A percentile compares a stretch with the other conserved stretches of the same genome.
Evolutionary conservation across 2,113 vertebrate genomes (phyloP).

Genomic region (Empidonax alnorum): DNA sequence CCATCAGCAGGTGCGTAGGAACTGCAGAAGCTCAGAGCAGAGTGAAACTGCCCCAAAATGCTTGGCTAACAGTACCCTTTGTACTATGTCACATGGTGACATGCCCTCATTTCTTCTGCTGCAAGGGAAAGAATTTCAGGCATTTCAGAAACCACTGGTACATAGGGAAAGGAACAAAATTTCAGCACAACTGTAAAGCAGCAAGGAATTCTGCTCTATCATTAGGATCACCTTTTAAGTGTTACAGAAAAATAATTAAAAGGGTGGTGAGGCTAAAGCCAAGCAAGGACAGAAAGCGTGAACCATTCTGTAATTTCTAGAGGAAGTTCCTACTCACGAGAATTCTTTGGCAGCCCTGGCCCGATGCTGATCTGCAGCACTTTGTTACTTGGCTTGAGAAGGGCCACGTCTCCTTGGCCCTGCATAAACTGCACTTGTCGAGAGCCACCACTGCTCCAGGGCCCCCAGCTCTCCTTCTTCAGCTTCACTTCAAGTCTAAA

Average conservation of each 20-base stretch:
- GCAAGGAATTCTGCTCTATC: neutral
- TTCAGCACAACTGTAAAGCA: neutral
- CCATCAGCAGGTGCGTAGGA: neutral
- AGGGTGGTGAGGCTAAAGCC: neutral
- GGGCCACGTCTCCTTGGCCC: constrained; percentile 85
- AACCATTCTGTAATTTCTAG: neutral
- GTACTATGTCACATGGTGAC: neutral
- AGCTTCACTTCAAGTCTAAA: constrained; percentile 93
- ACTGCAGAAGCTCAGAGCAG: neutral
- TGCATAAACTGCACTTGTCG: constrained; percentile 91
- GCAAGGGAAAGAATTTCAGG: neutral
- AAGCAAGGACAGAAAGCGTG: neutral
- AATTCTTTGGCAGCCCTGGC: constrained; percentile 91
- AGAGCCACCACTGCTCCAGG: constrained; percentile 88
- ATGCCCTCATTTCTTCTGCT: neutral
- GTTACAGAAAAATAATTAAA: neutral
- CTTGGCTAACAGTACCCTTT: neutral
- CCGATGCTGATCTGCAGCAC: constrained; percentile 96
- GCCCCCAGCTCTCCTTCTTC: constrained; percentile 97
- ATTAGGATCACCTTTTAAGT: neutral
- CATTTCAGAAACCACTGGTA: neutral
- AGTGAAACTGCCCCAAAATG: neutral
- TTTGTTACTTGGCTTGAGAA: constrained; percentile 91
- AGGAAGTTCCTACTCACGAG: constrained; percentile 84
- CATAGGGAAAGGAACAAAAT: neutral